Conservation (phyloP, 2,113 vertebrate genomes). For the Chrysochloris asiatica region DNA sequence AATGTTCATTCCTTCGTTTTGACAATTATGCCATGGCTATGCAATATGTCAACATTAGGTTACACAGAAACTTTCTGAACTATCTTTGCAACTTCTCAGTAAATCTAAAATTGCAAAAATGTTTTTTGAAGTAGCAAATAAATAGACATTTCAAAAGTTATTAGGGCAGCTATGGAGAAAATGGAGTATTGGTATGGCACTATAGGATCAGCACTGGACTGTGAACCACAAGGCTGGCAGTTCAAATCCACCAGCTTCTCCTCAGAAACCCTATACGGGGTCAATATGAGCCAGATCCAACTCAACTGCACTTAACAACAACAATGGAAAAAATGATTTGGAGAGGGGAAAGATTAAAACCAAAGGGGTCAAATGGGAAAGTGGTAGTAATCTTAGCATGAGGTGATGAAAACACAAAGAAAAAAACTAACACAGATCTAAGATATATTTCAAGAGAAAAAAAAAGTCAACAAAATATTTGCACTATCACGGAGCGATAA, state of each 20-base stretch:
- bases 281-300: no score
- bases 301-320: no score
- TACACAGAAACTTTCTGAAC: neutral
- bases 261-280: no score
- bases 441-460: neutral
- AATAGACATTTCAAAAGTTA: neutral
- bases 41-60: neutral
- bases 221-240: no score
- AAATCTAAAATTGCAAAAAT: neutral
- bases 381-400: neutral
- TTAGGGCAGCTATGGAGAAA: neutral
- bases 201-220: no score
- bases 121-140: conserved; percentile 33
- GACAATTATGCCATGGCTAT: neutral
- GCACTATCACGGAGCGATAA: neutral
- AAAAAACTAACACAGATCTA: neutral
- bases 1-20: conserved; percentile 36
- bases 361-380: neutral
- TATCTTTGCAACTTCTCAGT: conserved; percentile 6
- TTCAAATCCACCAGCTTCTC: no score
- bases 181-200: no score
- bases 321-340: neutral
- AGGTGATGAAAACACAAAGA: neutral
- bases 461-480: neutral
- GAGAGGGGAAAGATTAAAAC: neutral